Evolutionary conservation across 2,113 vertebrate genomes (phyloP), one percentile per base, ranked within the genome.

Genomic region (Kryptolebias marmoratus): DNA sequence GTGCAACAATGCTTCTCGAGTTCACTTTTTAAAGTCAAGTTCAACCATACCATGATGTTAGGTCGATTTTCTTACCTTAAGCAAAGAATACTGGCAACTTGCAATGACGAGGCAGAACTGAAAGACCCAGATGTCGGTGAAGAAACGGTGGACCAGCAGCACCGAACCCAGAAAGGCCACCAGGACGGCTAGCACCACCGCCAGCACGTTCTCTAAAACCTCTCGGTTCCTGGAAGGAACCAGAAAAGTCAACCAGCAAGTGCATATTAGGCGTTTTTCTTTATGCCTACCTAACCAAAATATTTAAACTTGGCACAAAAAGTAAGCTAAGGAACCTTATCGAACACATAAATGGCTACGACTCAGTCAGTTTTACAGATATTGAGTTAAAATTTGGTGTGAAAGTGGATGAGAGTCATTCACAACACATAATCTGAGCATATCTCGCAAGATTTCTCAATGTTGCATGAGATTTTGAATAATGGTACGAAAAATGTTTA

Each of bases 61-160:
- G 47, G 49, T 42, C 11, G 1, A 55, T 22, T 48, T 9, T 42
- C 59, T 83, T 92, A 99, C 98, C 97, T 99, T 99, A 30, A 99
- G 91, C 48, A 99, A 92, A 0, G 98, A 99, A 92, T 99, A 99
- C 68, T 99, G 98, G 94, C 97, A 99, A 87, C 97, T 98, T 72
- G 98, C 97, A 83, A 99, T 98, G 86, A 99, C 97, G 71, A 99
- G 94, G 94, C 98, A 99, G 92, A 99, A 99, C 94, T 98, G 98
- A 92, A 99, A 98, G 88, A 98, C 96, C 97, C 97, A 99, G 88
- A 99, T 98, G 91, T 99, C 98, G 53, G 95, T 96, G 95, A 99
- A 98, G 93, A 98, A 99, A 60, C 96, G 96, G 72, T 96, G 94
- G 85, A 98, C 96, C 63, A 99, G 95, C 87, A 99, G 95, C 82